A percentile compares a stretch with the other conserved stretches of the same genome.
These are phyloP conservation scores for Zhuqinia jingwanae DNA, from an alignment of 2,888 invertebrate genomes.

Conservation along the genomic window DNA sequence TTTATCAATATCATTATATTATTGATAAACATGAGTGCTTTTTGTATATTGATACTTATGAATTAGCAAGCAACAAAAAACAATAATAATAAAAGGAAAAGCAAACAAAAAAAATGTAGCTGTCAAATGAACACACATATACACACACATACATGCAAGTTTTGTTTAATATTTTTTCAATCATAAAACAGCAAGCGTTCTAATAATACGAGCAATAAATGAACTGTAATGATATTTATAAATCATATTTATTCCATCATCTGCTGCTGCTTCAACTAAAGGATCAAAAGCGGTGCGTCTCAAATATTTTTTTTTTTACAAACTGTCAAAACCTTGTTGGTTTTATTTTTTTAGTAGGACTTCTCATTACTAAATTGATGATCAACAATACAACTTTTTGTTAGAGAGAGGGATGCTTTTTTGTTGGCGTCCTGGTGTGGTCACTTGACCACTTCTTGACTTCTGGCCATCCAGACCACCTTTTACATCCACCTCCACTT, in stretches of 20 bases:
- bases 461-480: neutral
- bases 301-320: neutral
- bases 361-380: conserved; percentile 19
- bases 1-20: conserved; percentile 18
- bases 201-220: conserved; percentile 19
- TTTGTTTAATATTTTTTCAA: too few species aligned
- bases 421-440: conserved; percentile 43
- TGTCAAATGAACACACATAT: conserved; percentile 21
- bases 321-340: too few species aligned
- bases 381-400: neutral
- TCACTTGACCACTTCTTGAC: neutral
- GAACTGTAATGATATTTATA: neutral
- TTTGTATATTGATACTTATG: neutral
- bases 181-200: conserved; percentile 24
- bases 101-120: neutral
- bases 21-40: neutral
- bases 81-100: neutral
- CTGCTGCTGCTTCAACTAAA: neutral
- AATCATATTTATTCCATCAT: conserved; percentile 3
- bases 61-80: neutral
- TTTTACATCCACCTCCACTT: conserved; percentile 23
- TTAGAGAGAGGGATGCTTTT: too few species aligned
- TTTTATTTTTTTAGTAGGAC: neutral
- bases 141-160: neutral
- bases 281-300: neutral